Evolutionary conservation across 2,888 invertebrate species (phyloP), one percentile per base, ranked within the genome.

Genomic region (Griposia aprilina): DNA sequence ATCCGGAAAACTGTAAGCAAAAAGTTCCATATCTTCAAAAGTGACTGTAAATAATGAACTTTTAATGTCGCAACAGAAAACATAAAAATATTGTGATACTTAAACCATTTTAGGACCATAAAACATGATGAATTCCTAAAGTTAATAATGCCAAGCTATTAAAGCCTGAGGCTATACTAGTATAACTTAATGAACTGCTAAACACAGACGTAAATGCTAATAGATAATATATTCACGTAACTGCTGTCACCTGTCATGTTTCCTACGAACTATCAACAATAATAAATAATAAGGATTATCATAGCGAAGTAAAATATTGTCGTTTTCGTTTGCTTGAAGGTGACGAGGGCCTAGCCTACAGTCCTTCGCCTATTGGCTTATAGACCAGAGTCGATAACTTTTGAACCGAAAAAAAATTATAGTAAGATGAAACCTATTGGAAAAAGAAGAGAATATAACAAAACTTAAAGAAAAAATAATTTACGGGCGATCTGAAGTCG

Each of bases 111-210:
- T n/a, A 36, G 10, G 7, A 17, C 0, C 15, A 62, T 48, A 60
- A 52, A 52, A 78, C 13, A 78, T 30, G 2, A 60, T 26, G 26
- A 26, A 20, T 48, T 36, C 23, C 17, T n/a, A 30, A 50, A 63
- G 50, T 1, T 30, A 74, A 80, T 78, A 30, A 74, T 57, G 26
- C 20, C 23, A 59, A 45, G n/a, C 10, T 45, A 80, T 80, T 50
- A 57, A 69, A 68, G 57, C 81, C 69, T 13, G 5, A 5, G 50
- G 81, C 52, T 23, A 30, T 5, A 41, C 48, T 20, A 11, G 48
- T 23, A 66, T 66, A 50, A 63, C 36, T 65, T 69, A 77, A 81
- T 81, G 69, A 78, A 68, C 71, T 72, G 55, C 69, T 81, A 78
- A 80, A 80, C 17, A 60, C 48, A 70, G 36, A 13, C 36, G 30